Base-by-base conservation (phyloP, 2,113 vertebrate genomes). In the Columba janthina region DNA sequence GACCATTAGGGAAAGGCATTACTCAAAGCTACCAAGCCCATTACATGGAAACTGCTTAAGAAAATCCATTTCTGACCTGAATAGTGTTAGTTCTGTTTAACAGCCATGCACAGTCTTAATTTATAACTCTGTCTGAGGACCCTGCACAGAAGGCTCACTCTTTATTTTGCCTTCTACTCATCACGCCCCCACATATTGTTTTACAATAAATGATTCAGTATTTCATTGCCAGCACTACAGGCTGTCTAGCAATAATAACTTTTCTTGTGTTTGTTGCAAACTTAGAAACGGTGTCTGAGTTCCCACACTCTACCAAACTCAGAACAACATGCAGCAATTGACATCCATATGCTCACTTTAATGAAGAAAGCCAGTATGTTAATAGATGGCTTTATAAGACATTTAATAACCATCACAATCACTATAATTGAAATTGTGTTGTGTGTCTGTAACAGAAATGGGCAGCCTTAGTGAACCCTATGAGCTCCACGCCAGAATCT, bases 1-100 rank as follows among this genome's bases (percentile, higher is more conserved):
- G 83, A 92, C 65, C 83, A 60, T 96, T 94, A 96, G 34, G 72
- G 74, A 97, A 96, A 92, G 81, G 10, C 50, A 84, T 96, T 96
- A 97, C 76, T 96, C 83, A 86, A 85, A 84, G 38, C 70, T 88
- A 88, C 58, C 66, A 79, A 96, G 29, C 34, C 90, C 42, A 79
- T 86, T 93, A 74, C 83, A 20, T 70, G 57, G 46, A 94, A 83
- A 84, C 77, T 86, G 65, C 58, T 94, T 53, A 77, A 92, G 80
- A 96, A 93, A 93, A 94, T 93, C 82, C 73, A 93, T 90, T 97
- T 92, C 44, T 89, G 29, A 46, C 9, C 46, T 64, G 85, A 71
- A 58, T 54, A 73, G 31, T 82, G 44, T 79, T 96, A 89, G 66
- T 92, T 90, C 77, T 56, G 11, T 85, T 95, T 94, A 89, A 82